Evolutionary conservation across 2,113 vertebrate genomes (phyloP).

Genomic region (Halcyon senegalensis): DNA sequence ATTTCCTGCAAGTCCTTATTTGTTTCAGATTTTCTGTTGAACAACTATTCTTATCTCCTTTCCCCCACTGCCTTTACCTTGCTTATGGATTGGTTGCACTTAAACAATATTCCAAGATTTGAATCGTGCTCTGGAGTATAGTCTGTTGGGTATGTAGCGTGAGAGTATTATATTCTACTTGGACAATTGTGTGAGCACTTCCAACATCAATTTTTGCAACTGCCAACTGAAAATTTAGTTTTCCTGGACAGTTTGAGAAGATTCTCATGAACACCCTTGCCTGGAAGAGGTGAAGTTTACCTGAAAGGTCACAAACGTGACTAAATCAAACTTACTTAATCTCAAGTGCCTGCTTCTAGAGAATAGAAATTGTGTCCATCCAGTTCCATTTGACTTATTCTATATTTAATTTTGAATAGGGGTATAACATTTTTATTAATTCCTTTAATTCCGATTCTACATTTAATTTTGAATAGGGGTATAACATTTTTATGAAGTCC

Average conservation of each 20-base stretch:
- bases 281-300: neutral
- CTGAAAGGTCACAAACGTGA: neutral
- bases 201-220: neutral
- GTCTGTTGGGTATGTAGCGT: neutral
- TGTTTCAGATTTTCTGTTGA: slow-evolving; percentile 18
- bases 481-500: neutral
- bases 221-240: neutral
- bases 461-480: neutral
- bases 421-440: neutral
- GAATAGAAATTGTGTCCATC: neutral
- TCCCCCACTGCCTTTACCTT: neutral
- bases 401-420: neutral
- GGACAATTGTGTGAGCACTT: neutral
- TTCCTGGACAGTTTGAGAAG: neutral
- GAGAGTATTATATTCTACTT: neutral
- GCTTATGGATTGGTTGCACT: neutral
- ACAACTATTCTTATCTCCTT: neutral
- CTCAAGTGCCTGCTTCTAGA: neutral
- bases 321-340: neutral
- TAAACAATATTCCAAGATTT: neutral
- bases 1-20: slow-evolving; percentile 27
- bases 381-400: neutral
- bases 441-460: neutral
- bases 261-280: neutral
- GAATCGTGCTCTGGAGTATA: neutral